Evolutionary conservation across 2,113 vertebrate genomes (phyloP), one percentile per base, ranked within the genome.

Genomic region (Myotis yumanensis): DNA sequence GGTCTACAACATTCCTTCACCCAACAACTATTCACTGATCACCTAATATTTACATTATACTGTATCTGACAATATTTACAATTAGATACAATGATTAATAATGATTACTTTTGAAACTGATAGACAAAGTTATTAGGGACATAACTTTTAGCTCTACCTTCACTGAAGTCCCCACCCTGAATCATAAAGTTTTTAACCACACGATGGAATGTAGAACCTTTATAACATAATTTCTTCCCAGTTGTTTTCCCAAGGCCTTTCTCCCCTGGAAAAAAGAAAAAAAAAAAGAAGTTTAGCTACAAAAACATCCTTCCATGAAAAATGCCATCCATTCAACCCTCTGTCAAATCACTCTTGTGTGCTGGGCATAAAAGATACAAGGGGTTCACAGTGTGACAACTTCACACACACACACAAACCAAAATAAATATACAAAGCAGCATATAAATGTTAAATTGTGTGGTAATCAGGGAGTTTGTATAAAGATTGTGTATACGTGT

Each of bases 101-200:
- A 59, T 35, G 16, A 92, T 3, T 10, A 62, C 23, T 82, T 83
- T 77, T 88, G 66, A 89, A 96, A 90, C 23, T 64, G 85, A 93
- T 0, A 72, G 68, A 73, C 17, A 23, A 28, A 90, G 83, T 92
- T 76, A 93, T n/a, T 52, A 83, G 14, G 57, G 95, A 86, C 4
- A 85, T 59, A 96, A 96, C 57, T 73, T 95, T 94, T 68, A 52
- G 69, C 83, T 96, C 97, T 98, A 99, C 99, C 99, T 99, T 99
- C 99, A 0, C 99, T 99, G 98, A 99, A 99, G 99, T 99, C 99
- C 97, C 99, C 99, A 95, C 99, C 99, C 98, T 99, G 99, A 98
- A 99, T 98, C 99, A 99, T 99, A 98, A 99, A 99, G 98, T 99
- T 99, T 99, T 99, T 99, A 97, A 99, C 99, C 97, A 99, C 99